Evolutionary conservation across 92 coral and sea anemone genomes (phyloP).

Genomic region (Heteractis magnifica): DNA sequence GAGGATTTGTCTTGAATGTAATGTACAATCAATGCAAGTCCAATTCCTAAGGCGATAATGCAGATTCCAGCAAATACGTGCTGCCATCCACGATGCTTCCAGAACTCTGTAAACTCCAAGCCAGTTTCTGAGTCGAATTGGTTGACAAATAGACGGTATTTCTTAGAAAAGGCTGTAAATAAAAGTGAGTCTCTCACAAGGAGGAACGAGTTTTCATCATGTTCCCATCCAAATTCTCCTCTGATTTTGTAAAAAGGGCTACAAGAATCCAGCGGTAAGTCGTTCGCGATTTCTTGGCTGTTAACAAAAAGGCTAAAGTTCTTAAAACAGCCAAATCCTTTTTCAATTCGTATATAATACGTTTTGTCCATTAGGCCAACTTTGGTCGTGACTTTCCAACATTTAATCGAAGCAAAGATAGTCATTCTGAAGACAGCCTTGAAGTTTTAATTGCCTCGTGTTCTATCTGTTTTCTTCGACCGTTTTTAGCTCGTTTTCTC

Average conservation of each 20-base stretch:
- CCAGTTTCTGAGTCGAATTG: constrained; percentile 50
- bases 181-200: constrained; percentile 47
- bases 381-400: constrained; percentile 22
- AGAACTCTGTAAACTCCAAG: constrained; percentile 50
- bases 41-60: constrained; percentile 18
- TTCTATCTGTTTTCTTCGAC: not conserved
- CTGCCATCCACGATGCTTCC: constrained; percentile 66
- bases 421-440: not conserved
- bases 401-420: constrained; percentile 16
- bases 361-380: constrained; percentile 33
- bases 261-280: constrained; percentile 32
- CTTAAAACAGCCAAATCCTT: constrained; percentile 46
- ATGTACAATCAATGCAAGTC: constrained; percentile 10
- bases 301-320: constrained; percentile 40
- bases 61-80: constrained; percentile 47
- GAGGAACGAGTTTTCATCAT: constrained; percentile 45
- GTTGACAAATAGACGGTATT: constrained; percentile 54
- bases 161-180: constrained; percentile 38
- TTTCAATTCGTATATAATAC: constrained; percentile 19
- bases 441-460: not conserved
- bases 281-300: constrained; percentile 24
- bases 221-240: constrained; percentile 54
- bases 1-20: constrained; percentile 2
- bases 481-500: not conserved
- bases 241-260: constrained; percentile 41